These are phyloP conservation scores for Hyla sarda DNA, from an alignment of 2,113 vertebrate genomes.

Conservation along the genomic window DNA sequence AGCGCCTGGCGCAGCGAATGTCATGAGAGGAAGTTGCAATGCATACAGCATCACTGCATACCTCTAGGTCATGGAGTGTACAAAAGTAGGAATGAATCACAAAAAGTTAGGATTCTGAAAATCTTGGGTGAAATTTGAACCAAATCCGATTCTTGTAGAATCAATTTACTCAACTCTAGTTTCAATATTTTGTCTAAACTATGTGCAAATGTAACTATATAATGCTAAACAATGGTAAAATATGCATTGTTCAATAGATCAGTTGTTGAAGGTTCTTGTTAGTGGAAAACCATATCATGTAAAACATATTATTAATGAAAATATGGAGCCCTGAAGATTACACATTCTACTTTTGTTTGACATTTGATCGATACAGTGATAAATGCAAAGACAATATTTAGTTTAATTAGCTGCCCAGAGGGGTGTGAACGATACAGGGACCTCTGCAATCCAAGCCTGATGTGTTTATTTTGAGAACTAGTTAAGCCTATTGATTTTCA, in stretches of 20 bases:
- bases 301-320: background rate
- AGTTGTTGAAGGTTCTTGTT: background rate
- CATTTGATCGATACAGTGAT: constrained; percentile 21
- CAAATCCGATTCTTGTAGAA: no score
- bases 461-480: constrained; percentile 16
- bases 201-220: no score
- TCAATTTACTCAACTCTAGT: no score
- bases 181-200: no score
- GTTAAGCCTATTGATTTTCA: constrained; percentile 29
- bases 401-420: constrained; percentile 28
- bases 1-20: no score
- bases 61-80: no score
- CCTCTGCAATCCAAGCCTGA: background rate
- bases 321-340: background rate
- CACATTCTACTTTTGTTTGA: constrained; percentile 17
- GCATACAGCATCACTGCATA: no score
- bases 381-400: constrained; percentile 10
- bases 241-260: background rate
- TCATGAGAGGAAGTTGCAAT: no score
- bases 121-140: no score
- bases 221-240: no score
- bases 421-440: background rate
- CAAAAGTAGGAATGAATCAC: no score
- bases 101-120: no score
- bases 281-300: background rate